A percentile compares a stretch with the other conserved stretches of the same genome.
phyloP scores from a whole-genome alignment of 2,797 vertebrate genomes.

The Phoebastria nigripes region DNA sequence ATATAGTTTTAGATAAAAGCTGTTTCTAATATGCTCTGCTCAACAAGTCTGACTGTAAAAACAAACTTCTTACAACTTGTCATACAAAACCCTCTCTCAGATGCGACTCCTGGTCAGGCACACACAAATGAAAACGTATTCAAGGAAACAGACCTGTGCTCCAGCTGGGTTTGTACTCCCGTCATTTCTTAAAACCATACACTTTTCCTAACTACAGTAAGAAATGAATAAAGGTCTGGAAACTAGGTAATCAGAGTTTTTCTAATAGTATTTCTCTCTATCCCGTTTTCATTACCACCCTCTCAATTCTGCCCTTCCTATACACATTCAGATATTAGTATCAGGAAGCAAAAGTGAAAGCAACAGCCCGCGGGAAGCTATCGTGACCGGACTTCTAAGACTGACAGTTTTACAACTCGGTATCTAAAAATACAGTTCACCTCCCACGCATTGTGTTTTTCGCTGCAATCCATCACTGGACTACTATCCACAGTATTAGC shows the following conservation, averaged over 20 bases:
- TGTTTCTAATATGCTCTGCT: not conserved
- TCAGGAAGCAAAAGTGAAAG: slow-evolving; percentile 33
- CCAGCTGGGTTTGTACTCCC: not conserved
- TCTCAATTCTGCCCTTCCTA: not conserved
- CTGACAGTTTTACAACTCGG: not conserved
- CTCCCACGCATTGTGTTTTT: not conserved
- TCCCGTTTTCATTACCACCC: not conserved
- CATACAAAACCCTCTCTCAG: not conserved
- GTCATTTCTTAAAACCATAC: accelerated
- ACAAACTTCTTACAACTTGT: not conserved
- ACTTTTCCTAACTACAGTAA: accelerated
- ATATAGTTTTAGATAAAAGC: not conserved
- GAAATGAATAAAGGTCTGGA: not conserved
- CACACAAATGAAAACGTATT: accelerated
- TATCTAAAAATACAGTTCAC: accelerated
- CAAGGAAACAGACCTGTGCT: not conserved
- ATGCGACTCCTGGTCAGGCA: not conserved
- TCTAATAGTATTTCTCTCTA: accelerated
- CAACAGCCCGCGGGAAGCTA: not conserved
- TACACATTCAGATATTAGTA: not conserved
- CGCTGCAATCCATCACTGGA: not conserved
- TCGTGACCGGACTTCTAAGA: not conserved
- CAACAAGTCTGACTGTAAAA: not conserved
- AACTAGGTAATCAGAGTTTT: not conserved
- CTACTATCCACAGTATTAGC: accelerated